A percentile compares a stretch with the other conserved stretches of the same genome.
Evolutionary conservation across 2,113 vertebrate genomes (phyloP).

Genomic region (Suncus etruscus): DNA sequence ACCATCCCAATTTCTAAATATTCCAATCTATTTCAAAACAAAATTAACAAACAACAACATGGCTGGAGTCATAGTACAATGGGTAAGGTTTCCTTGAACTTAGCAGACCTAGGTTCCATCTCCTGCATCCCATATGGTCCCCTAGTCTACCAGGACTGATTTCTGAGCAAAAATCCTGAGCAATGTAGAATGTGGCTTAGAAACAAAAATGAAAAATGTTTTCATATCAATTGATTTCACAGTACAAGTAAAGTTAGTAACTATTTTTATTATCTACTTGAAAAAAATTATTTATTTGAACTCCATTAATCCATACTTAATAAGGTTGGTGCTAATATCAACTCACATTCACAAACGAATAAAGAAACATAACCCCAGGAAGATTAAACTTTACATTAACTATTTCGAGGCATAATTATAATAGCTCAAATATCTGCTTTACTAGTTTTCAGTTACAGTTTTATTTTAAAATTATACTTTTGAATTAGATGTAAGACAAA

Average conservation of each 20-base stretch:
- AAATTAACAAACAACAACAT: too few species aligned
- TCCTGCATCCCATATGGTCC: too few species aligned
- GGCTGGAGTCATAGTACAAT: too few species aligned
- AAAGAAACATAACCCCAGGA: conserved; percentile 8
- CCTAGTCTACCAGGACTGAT: too few species aligned
- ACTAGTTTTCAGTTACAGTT: conserved; percentile 30
- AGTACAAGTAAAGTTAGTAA: conserved; percentile 31
- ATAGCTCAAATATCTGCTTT: conserved; percentile 42
- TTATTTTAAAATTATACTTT: not conserved
- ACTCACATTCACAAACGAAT: not conserved
- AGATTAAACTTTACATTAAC: not conserved
- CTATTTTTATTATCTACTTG: conserved; percentile 47
- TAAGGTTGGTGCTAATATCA: not conserved
- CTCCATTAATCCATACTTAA: conserved; percentile 1
- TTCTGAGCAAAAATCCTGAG: too few species aligned
- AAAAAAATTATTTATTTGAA: conserved; percentile 44
- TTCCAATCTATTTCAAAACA: not conserved
- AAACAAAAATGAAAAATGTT: not conserved
- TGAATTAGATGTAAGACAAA: conserved; percentile 17
- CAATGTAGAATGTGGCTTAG: too few species aligned
- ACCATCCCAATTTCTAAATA: conserved; percentile 11
- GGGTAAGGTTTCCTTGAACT: too few species aligned
- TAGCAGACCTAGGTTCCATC: too few species aligned
- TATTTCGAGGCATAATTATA: conserved; percentile 34
- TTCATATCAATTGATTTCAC: conserved; percentile 32